phyloP scores from a whole-genome alignment of 2,113 vertebrate species.

The Colistium nudipinnis region DNA sequence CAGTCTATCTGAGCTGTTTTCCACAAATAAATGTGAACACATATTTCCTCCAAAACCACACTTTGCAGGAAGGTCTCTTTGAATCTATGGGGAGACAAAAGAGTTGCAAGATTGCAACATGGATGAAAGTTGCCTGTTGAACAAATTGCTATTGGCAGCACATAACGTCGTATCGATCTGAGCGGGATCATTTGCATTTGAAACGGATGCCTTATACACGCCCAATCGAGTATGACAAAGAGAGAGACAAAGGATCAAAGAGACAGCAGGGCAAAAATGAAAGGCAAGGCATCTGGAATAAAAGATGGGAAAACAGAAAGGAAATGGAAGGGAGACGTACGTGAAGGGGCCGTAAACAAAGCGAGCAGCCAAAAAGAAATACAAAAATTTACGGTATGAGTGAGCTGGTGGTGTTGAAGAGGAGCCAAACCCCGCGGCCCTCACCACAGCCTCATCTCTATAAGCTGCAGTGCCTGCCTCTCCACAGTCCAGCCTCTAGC shows the following conservation, averaged over 20 bases:
- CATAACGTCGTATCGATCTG: constrained; percentile 45
- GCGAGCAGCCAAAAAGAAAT: constrained; percentile 47
- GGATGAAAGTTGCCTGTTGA: constrained; percentile 31
- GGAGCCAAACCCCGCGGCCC: constrained; percentile 70
- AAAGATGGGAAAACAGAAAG: constrained; percentile 58
- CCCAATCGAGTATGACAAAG: constrained; percentile 57
- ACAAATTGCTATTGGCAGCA: constrained; percentile 50
- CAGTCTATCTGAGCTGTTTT: too few species aligned
- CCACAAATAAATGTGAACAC: background rate
- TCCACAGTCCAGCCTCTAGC: constrained; percentile 63
- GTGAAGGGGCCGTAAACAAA: constrained; percentile 70
- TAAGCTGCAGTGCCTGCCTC: constrained; percentile 63
- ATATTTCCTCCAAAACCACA: background rate
- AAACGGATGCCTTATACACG: constrained; percentile 50
- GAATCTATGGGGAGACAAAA: background rate
- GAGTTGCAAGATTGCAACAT: background rate
- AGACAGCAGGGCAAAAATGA: constrained; percentile 53
- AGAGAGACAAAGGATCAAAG: constrained; percentile 67
- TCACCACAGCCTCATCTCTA: constrained; percentile 71
- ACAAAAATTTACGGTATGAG: constrained; percentile 57
- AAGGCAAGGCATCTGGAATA: constrained; percentile 50
- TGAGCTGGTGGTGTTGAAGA: constrained; percentile 69
- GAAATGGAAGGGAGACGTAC: constrained; percentile 41
- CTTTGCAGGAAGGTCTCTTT: background rate
- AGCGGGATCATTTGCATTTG: constrained; percentile 65